Base-by-base conservation (phyloP, 2,113 vertebrate genomes). In the Elgaria multicarinata region DNA sequence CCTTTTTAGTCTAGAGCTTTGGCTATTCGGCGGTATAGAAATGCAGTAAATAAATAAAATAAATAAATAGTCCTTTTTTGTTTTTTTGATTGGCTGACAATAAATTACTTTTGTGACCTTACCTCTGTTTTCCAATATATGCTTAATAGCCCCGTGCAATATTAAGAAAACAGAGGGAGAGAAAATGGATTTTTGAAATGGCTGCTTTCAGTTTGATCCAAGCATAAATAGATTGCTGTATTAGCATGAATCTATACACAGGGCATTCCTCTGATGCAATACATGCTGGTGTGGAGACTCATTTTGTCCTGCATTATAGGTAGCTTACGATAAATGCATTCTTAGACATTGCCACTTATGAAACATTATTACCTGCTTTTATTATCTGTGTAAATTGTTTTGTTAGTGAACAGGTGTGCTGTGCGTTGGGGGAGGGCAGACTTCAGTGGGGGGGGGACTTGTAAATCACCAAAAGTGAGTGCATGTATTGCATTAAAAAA, bases 81-180 rank as follows among this genome's bases (percentile, higher is more conserved):
- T 33, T 90, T 90, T 78, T 88, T 90, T 94, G 88, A 89, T 74
- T 94, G 92, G 92, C 76, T 91, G 76, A 66, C 62, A 92, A 90
- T 90, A 94, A 96, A 92, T 94, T 91, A 91, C 39, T 64, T 79
- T 0, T 83, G 74, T 93, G 20, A 44, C 18, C 89, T 92, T 24
- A 83, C 75, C 55, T 90, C 26, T 75, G 53, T 90, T 67, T 85
- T 92, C 91, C 82, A 33, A 1, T 81, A 83, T 10, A 8, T 75
- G 89, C 71, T 58, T 92, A 84, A 92, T 89, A 76, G 91, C 79
- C 89, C 88, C 93, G 44, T 80, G 64, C 33, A 58, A 10, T 69
- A 39, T 64, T 92, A 82, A 92, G 33, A 87, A 85, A 85, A 80
- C 72, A 88, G 46, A 66, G 4, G 3, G 12, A 55, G 53, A 92